Conservation (phyloP, 1,140 invertebrate species). For the Magallana angulata region DNA sequence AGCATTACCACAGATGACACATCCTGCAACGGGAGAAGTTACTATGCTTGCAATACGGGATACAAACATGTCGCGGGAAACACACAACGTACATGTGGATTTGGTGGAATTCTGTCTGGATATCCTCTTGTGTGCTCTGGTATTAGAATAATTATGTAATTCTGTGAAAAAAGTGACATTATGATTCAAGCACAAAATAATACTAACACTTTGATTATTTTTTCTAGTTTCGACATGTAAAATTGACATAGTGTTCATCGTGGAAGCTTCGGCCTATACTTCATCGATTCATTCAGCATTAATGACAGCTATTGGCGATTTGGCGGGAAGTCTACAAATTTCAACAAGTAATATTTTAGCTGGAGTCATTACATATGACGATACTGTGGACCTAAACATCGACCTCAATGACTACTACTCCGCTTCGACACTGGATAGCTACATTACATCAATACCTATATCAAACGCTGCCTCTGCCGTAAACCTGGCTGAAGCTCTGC, state of each 20-base stretch:
- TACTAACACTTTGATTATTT: background rate
- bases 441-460: background rate
- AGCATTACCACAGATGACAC: background rate
- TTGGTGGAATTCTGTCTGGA: background rate
- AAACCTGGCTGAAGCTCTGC: background rate
- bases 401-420: background rate
- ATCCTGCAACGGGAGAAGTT: background rate
- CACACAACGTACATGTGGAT: constrained; percentile 5
- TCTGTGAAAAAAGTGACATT: no score
- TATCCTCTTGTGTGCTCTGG: background rate
- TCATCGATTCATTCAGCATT: background rate
- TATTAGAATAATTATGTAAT: background rate
- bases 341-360: background rate
- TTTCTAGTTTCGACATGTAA: background rate
- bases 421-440: background rate
- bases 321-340: background rate
- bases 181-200: no score
- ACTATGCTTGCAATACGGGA: background rate
- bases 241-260: background rate
- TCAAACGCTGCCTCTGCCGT: background rate
- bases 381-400: background rate
- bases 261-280: background rate
- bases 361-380: background rate
- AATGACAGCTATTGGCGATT: background rate
- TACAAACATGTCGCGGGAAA: background rate